Base-by-base conservation (phyloP, 2,113 vertebrate species). In the Eclectus roratus region DNA sequence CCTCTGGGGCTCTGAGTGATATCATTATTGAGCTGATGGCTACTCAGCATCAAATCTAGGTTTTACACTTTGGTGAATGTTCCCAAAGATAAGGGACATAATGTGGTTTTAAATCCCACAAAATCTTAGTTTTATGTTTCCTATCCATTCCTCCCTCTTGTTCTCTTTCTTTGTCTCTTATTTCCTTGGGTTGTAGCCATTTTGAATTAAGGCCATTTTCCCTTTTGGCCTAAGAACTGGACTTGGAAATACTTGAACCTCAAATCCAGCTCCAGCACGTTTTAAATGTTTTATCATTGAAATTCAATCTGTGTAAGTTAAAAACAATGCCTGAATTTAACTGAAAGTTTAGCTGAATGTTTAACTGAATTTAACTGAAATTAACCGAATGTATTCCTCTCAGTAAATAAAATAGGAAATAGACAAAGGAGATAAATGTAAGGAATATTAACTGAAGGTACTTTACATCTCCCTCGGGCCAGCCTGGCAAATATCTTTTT, bases 101-200 rank as follows among this genome's bases (percentile, higher is more conserved):
- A 86, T 55, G 82, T 85, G 64, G 49, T 74, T 96, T 92, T 94
- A 96, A 96, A 91, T 93, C 49, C 70, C 43, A 44, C 49, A 83
- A 91, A 92, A 86, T 92, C 72, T 65, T 80, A 37, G n/a, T 24
- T 94, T 88, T 86, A 66, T 86, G 53, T 94, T 89, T 94, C 72
- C 74, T 94, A 65, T 21, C 33, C 46, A 29, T 88, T 95, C 18
- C 19, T 81, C 21, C 37, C 88, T 19, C 89, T 93, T 64, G 35
- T 76, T 96, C 80, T 5, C 11, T 86, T 84, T 91, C 80, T 68
- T 55, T 73, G 68, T 93, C 61, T 97, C 47, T 93, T 71, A 77
- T 94, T 96, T 94, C 89, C 55, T 88, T 96, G 91, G 83, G 33
- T 77, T 94, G 61, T 76, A 94, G 95, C 89, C 92, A 96, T 97